Evolutionary conservation across 2,113 vertebrate genomes (phyloP), one percentile per base, ranked within the genome.

Genomic region (Brienomyrus longianalis): DNA sequence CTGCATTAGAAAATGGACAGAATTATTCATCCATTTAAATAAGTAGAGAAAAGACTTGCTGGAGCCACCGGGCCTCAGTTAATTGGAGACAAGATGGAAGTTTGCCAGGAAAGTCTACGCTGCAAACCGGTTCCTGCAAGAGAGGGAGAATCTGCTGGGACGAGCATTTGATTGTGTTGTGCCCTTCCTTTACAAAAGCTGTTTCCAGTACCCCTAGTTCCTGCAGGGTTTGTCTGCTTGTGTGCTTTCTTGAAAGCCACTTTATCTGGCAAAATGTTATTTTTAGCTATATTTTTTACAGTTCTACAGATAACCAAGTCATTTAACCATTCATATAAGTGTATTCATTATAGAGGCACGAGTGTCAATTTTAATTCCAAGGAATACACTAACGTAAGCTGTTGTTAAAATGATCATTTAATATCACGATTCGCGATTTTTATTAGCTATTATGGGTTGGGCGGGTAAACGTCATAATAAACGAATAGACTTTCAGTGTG

Each of bases 31-130:
- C 92, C 92, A 93, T 90, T 89, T 91, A 92, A 92, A 94, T 91
- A 91, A 94, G 89, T 89, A 92, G 89, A 92, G 91, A 93, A 93
- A 95, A 94, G 51, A 62, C 90, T 91, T 87, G 27, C 91, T 92
- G 91, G 93, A 94, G 94, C 94, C 92, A 93, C 35, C 90, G 89
- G 91, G 77, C 89, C 89, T 89, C 89, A 91, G 94, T 95, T 95
- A 95, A 95, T 95, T 94, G 93, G 94, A 93, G 93, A 95, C 92
- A 92, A 92, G 94, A 87, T 93, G 94, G 93, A 92, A 87, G 90
- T 91, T 92, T 94, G 94, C 94, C 95, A 95, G 93, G 91, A 93
- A 93, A 91, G 92, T 88, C 91, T 91, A 91, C 92, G 90, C 91
- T 92, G 89, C 92, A 94, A 94, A 93, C 90, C 45, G 88, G 89